Evolutionary conservation across 64 coral and sea anemone genomes (phyloP), one percentile per base, ranked within the genome.

Genomic region (Hydrozoanthus tunicans): DNA sequence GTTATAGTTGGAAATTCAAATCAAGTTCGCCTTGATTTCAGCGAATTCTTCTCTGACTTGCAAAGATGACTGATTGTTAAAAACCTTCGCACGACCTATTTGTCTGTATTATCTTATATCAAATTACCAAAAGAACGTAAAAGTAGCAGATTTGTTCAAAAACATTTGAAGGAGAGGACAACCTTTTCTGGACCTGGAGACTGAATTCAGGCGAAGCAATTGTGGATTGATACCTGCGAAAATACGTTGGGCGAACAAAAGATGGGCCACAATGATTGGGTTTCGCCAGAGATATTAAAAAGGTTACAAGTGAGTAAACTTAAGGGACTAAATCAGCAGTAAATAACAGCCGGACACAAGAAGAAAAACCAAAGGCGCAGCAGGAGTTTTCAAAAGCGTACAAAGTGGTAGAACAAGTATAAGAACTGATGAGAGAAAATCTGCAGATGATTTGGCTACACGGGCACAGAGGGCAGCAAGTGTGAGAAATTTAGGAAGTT

Each of bases 401-500:
- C 60, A 83, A 64, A 64, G 61, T 65, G 52, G 81, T n/a, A 32
- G 56, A 15, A 83, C 20, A 27, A 83, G 17, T 20, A 61, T 61
- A 61, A 65, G 23, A 83, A 6, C 24, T 7, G 59, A 52, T 83
- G 10, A 24, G 78, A 80, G 78, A 3, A 56, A 80, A 4, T 80
- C 56, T 80, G 78, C 51, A 80, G 53, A 80, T 80, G 78, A 80
- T 80, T 58, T 56, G 20, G 51, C 78, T 56, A 80, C 6, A 80
- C 5, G 51, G 51, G 78, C 32, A 57, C 78, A 80, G 11, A 53
- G 56, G 58, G 78, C 78, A 80, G 78, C 78, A 80, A 80, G 78
- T 17, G 0, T 80, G 58, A 55, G 51, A 80, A 80, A 80, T 56
- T 55, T 78, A 78, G 51, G 77, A 7, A 80, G 78, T 6, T 80